Evolutionary conservation across 2,797 vertebrate species (phyloP).

Genomic region (Melanogrammus aeglefinus): DNA sequence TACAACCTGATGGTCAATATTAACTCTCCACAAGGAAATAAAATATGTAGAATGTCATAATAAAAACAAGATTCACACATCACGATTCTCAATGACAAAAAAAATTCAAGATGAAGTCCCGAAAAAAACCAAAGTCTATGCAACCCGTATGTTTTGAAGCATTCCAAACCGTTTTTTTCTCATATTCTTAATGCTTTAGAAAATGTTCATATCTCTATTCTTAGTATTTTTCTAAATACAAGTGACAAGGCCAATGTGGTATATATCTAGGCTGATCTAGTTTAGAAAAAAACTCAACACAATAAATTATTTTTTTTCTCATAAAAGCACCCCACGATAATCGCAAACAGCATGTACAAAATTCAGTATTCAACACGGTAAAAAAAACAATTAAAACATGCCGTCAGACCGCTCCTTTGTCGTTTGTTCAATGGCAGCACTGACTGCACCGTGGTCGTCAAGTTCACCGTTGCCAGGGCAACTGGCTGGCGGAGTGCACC

Average conservation of each 20-base stretch:
- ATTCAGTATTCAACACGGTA: conserved; percentile 73
- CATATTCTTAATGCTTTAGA: conserved; percentile 84
- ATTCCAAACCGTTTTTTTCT: conserved; percentile 73
- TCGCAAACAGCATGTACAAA: conserved; percentile 76
- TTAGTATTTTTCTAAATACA: conserved; percentile 85
- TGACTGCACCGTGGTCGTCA: conserved; percentile 47
- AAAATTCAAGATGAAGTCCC: conserved; percentile 37
- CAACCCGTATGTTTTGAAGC: conserved; percentile 85
- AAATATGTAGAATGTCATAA: conserved; percentile 38
- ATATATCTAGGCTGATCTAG: conserved; percentile 82
- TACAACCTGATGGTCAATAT: conserved; percentile 59
- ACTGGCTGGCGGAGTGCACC: conserved; percentile 60
- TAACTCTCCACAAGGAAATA: conserved; percentile 58
- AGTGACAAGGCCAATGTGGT: conserved; percentile 84
- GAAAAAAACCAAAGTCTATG: conserved; percentile 62
- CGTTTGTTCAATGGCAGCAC: conserved; percentile 68
- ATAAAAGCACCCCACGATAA: conserved; percentile 74
- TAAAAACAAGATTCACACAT: conserved; percentile 71
- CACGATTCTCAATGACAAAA: conserved; percentile 3
- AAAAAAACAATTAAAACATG: conserved; percentile 45
- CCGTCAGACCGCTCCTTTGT: conserved; percentile 51
- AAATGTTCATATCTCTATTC: conserved; percentile 82
- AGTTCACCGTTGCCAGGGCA: conserved; percentile 54
- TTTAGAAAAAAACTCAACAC: conserved; percentile 64
- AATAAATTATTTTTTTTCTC: conserved; percentile 74